A percentile compares a stretch with the other conserved stretches of the same genome.
Evolutionary conservation across 2,113 vertebrate genomes (phyloP).

Genomic region (Aegotheles bennettii): DNA sequence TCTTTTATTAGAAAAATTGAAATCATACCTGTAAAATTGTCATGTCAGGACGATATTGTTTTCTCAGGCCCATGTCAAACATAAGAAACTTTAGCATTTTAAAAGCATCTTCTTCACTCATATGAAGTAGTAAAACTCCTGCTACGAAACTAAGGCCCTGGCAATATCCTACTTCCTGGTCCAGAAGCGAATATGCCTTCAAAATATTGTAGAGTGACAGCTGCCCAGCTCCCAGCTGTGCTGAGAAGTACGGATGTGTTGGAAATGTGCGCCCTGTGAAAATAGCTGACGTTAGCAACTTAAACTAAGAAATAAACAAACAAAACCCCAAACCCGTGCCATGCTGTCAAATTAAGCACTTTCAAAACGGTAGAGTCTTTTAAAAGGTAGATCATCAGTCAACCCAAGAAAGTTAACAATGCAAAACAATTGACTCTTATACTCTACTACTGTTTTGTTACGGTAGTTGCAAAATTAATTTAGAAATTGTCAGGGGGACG

Average conservation of each 20-base stretch:
- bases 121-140: conserved; percentile 79
- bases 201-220: conserved; percentile 83
- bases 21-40: conserved; percentile 79
- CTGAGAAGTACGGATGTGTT: conserved; percentile 81
- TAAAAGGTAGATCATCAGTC: background rate
- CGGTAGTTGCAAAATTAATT: background rate
- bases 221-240: conserved; percentile 80
- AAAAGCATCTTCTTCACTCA: conserved; percentile 83
- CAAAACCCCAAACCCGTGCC: background rate
- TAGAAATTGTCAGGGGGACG: background rate
- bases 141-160: conserved; percentile 84
- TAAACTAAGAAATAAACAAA: background rate
- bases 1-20: background rate
- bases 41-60: conserved; percentile 83
- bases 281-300: background rate
- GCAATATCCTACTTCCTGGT: conserved; percentile 83
- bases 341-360: background rate
- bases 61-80: conserved; percentile 80
- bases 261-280: conserved; percentile 81
- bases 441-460: background rate
- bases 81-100: conserved; percentile 81
- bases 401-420: background rate
- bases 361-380: too few relatives aligned
- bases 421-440: background rate
- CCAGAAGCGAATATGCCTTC: conserved; percentile 83